Evolutionary conservation across 2,113 vertebrate genomes (phyloP).

Genomic region (Trachemys scripta): DNA sequence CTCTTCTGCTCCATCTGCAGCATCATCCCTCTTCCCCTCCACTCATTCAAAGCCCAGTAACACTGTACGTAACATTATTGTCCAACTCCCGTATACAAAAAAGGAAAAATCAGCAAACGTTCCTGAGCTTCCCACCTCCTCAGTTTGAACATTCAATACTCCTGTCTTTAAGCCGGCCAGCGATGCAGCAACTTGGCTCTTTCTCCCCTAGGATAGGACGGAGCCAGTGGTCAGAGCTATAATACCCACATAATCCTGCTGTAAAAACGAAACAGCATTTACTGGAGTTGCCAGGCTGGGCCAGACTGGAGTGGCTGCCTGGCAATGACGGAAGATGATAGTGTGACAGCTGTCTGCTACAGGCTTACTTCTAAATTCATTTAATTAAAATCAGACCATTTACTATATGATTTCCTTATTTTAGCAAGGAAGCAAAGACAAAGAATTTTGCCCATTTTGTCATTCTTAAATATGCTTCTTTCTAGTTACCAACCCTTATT

Average conservation of each 20-base stretch:
- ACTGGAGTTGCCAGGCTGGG: not conserved
- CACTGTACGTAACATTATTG: not conserved
- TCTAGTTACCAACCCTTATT: not conserved
- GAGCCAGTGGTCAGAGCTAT: not conserved
- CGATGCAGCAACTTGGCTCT: rapidly evolving
- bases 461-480: not conserved
- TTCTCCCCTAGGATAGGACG: not conserved
- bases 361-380: not conserved
- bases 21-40: not conserved
- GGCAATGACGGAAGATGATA: not conserved
- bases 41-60: not conserved
- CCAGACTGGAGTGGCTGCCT: not conserved
- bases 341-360: not conserved
- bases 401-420: not conserved
- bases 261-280: not conserved
- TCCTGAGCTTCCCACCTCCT: too few relatives aligned
- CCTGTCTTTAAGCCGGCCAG: not conserved
- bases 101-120: not conserved
- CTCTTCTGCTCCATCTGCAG: not conserved
- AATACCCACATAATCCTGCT: not conserved
- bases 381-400: not conserved
- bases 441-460: not conserved
- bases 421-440: not conserved
- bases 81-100: not conserved
- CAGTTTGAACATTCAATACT: rapidly evolving